A percentile compares a stretch with the other conserved stretches of the same genome.
Evolutionary conservation across 2,797 vertebrate species (phyloP).

Genomic region (Allobates femoralis): DNA sequence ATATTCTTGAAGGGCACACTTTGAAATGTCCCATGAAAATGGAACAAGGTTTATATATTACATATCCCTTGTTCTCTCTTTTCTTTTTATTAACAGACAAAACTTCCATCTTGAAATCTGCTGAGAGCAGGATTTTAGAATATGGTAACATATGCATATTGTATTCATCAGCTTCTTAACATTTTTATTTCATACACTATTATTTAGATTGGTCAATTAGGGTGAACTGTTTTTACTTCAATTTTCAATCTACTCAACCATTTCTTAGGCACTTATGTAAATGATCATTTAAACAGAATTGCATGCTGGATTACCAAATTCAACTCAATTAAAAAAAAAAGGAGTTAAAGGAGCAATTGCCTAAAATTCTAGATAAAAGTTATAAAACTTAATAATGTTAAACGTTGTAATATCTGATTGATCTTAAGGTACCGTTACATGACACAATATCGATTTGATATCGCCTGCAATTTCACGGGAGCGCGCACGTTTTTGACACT

Average conservation of each 20-base stretch:
- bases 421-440: no score
- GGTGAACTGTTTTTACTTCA: constrained; percentile 1
- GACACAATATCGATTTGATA: no score
- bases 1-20: constrained; percentile 59
- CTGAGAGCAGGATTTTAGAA: not conserved
- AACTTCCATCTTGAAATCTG: constrained; percentile 7
- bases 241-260: not conserved
- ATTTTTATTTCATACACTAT: not conserved
- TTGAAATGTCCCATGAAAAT: constrained; percentile 46
- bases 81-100: constrained; percentile 34
- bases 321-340: not conserved
- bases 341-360: no score
- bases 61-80: constrained; percentile 29
- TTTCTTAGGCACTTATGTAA: not conserved
- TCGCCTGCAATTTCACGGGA: no score
- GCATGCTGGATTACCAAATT: not conserved
- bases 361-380: no score
- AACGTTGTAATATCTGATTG: no score
- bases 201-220: constrained; percentile 13
- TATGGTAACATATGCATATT: constrained; percentile 5
- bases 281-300: not conserved
- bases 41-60: constrained; percentile 41
- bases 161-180: not conserved
- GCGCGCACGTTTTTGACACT: no score
- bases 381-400: no score